A percentile compares a stretch with the other conserved stretches of the same genome.
These are phyloP conservation scores for Antheraea pernyi DNA, from an alignment of 1,140 invertebrate species.

Conservation along the genomic window DNA sequence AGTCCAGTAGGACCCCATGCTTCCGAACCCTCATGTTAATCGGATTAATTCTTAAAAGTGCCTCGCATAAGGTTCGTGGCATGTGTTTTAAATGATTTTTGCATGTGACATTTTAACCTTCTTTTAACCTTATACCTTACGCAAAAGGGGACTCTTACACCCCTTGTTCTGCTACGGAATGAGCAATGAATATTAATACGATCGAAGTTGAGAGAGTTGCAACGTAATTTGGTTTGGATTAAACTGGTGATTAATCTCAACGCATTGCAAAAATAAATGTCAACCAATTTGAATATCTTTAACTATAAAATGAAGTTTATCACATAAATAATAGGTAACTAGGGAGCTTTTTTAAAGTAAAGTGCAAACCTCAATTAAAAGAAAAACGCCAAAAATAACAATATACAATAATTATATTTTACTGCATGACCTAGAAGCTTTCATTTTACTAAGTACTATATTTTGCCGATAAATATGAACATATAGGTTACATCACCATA, in stretches of 20 bases:
- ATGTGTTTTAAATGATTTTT: conserved; percentile 71
- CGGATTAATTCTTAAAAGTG: conserved; percentile 64
- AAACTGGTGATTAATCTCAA: conserved; percentile 28
- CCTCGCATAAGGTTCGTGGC: conserved; percentile 48
- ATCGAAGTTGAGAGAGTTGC: conserved; percentile 32
- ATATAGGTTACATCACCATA: no score
- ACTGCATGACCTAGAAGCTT: neutral
- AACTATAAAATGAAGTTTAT: neutral
- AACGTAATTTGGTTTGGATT: conserved; percentile 32
- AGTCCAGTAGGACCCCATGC: neutral
- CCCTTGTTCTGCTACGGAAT: conserved; percentile 55
- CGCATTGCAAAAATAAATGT: neutral
- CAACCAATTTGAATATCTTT: no score
- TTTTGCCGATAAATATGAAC: no score
- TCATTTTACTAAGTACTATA: no score
- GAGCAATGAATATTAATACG: conserved; percentile 64
- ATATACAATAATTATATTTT: neutral
- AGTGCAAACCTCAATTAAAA: no score
- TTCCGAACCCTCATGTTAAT: conserved; percentile 58
- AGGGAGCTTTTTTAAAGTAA: no score
- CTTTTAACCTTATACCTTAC: conserved; percentile 53
- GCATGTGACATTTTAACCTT: conserved; percentile 61
- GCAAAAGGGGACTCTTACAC: conserved; percentile 47
- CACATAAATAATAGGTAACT: neutral
- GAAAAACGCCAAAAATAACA: no score